Evolutionary conservation across 2,888 invertebrate genomes (phyloP).

Genomic region (Hipparchia sbordonii): DNA sequence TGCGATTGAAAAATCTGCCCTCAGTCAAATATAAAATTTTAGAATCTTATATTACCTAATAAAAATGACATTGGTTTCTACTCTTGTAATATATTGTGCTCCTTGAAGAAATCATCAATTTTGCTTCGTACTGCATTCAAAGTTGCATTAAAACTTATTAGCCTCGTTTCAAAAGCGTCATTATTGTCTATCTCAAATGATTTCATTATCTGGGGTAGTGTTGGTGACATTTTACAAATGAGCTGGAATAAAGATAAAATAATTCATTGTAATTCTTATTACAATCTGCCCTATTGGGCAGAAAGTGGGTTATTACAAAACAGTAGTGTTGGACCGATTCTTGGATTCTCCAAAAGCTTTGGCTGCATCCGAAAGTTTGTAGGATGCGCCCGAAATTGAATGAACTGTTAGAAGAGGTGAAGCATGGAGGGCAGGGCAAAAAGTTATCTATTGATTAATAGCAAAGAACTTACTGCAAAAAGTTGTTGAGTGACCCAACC

Average conservation of each 20-base stretch:
- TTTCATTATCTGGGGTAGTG: conserved; percentile 79
- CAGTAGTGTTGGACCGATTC: too few relatives aligned
- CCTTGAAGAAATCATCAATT: conserved; percentile 84
- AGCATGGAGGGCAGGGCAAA: too few relatives aligned
- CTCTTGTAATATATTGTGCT: conserved; percentile 67
- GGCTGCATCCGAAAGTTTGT: too few relatives aligned
- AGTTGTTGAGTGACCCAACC: conserved; percentile 89
- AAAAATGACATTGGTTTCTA: conserved; percentile 1
- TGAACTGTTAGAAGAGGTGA: too few relatives aligned
- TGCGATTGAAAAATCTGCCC: neutral
- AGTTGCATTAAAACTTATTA: conserved; percentile 72
- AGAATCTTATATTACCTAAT: neutral
- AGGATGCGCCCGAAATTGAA: too few relatives aligned
- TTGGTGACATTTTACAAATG: conserved; percentile 85
- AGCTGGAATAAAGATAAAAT: conserved; percentile 74
- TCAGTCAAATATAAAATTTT: neutral
- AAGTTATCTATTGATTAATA: neutral
- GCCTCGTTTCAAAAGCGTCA: conserved; percentile 65
- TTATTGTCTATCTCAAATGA: conserved; percentile 71
- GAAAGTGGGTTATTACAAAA: too few relatives aligned
- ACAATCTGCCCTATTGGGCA: too few relatives aligned
- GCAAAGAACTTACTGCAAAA: conserved; percentile 83
- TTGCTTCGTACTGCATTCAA: conserved; percentile 83
- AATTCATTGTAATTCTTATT: neutral
- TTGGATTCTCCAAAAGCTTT: too few relatives aligned